Evolutionary conservation across 1,140 invertebrate species (phyloP), one percentile per base, ranked within the genome.

Genomic region (Cotesia vestalis): DNA sequence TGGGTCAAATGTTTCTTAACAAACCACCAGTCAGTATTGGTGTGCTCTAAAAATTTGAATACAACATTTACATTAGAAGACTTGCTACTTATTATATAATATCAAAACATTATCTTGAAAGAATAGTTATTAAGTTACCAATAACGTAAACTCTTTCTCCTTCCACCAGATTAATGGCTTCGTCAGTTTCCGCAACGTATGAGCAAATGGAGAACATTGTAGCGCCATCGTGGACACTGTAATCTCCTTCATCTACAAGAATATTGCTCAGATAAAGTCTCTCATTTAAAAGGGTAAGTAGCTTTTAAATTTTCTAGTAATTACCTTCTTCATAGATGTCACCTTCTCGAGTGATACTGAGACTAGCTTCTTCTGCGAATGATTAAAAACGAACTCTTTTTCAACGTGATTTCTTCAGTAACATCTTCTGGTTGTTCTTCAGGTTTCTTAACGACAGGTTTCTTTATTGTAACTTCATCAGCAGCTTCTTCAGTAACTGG

Each of bases 1-100:
- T 96, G 93, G 0, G 95, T 96, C 14, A 96, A 85, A 84, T 94
- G 91, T 85, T 97, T 98, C 75, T 91, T 91, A 0, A 97, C 94
- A 81, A 95, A 95, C 95, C 95, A 97, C 94, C 94, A 96, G 79
- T 96, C 95, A 73, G 87, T 83, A 78, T 94, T 94, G 55, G 92
- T 91, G 69, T 91, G 92, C 84, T 94, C 93, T 91, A 73, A 17
- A 73, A 35, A 62, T 9, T 14, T 3, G 20, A 61, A 61, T 69
- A 40, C 52, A 12, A 46, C 35, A 9, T 59, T 6, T 27, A 4
- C 11, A n/a, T 71, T 69, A 67, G 51, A 69, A 52, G 71, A 59
- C 71, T 60, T n/a, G 27, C 5, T 17, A 20, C n/a, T 57, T 20
- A 12, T 6, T 57, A 57, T 6, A 57, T 20, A 11, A 61, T 11